Base-by-base conservation (phyloP, 2,113 vertebrate species). In the Turdus rufiventris region DNA sequence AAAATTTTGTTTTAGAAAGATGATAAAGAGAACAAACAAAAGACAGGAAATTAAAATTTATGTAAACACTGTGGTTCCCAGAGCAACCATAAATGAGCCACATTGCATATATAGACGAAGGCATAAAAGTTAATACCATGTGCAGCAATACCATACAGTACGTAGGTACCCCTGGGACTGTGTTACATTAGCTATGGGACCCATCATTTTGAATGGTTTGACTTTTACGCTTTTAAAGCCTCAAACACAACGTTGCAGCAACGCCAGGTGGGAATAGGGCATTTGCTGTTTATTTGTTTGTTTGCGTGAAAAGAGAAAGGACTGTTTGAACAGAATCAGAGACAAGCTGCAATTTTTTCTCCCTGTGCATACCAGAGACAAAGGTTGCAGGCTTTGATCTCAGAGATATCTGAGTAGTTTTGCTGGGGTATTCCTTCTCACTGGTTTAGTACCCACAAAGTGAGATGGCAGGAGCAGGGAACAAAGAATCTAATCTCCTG, bases 31-130 rank as follows among this genome's bases (percentile, higher is more conserved):
- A 95, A 82, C 92, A 97, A 97, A 96, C 94, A 95, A 97, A 97
- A 96, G 94, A 91, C 93, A 96, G 94, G 94, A 97, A 97, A 97
- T 97, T 96, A 97, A 97, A 97, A 97, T 96, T 94, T 96, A 97
- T 96, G 96, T 96, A 95, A 97, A 97, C 91, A 95, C 36, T 82
- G 93, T 89, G 83, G 93, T 95, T 97, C 97, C 95, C 96, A 89
- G 71, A 96, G 74, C 91, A 94, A 89, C 89, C 68, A 89, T 97
- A 96, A 96, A 94, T 95, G 93, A 93, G 77, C 89, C 63, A 79
- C 84, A 84, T 50, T 92, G 94, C 93, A 89, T 81, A 91, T 88
- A 94, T 89, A 94, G 94, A 94, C 0, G 19, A 93, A 96, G 88
- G 84, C 95, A 97, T 97, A 96, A 97, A 97, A 96, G 89, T 94